Evolutionary conservation across 64 coral and sea anemone genomes (phyloP), one percentile per base, ranked within the genome.

Genomic region (Dendrophyllia cribrosa): DNA sequence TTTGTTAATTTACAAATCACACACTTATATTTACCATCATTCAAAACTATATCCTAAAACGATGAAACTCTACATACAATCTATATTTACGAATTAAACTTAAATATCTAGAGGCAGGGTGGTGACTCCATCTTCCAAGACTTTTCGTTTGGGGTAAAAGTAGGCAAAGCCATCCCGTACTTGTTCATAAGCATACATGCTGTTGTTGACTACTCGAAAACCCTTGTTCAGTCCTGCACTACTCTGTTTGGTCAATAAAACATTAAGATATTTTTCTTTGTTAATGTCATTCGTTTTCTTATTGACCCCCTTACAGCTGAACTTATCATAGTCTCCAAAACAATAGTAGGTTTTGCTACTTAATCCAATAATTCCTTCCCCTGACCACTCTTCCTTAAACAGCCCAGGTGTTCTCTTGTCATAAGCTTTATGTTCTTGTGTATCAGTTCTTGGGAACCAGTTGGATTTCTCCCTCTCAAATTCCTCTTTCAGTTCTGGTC

Each of bases 371-470:
- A 92, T 84, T 5, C 89, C 79, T 5, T 92, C 25, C 19, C 89
- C 79, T 25, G 85, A 65, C 47, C 59, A 80, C 9, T 79, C 76
- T 23, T 48, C 49, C 16, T 90, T 90, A 68, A 90, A 90, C 11
- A 90, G 51, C 3, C 74, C 88, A 14, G 76, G 88, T 15, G 66
- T 85, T 44, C 67, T 16, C 43, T 92, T 92, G 25, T 69, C 22
- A 20, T 69, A 69, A 24, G 66, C 66, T 7, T 23, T 17, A 51
- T 91, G 62, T 70, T 80, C 79, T 1, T 56, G 10, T 43, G 68
- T 91, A 72, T 85, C 83, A 0, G 82, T 87, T 25, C 77, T 26
- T 4, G 89, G 80, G 74, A 91, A 91, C 89, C 89, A 91, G 55
- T 85, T 63, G 20, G 3, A 9, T 48, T 91, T 85, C 9, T 91